A percentile compares a stretch with the other conserved stretches of the same genome.
Evolutionary conservation across 2,797 vertebrate genomes (phyloP).

Genomic region (Aselliscus stoliczkanus): DNA sequence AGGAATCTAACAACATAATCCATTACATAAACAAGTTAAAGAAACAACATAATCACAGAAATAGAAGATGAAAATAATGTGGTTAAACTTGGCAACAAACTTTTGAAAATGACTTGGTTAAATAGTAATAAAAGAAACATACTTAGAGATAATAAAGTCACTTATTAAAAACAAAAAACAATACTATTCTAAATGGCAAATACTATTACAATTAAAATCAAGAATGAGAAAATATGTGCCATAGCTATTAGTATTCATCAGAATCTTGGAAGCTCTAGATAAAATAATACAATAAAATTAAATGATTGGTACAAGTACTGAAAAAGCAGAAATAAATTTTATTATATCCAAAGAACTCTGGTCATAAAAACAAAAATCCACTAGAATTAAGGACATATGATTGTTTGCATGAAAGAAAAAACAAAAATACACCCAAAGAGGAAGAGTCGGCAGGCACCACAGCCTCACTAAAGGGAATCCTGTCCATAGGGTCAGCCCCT

Average conservation of each 20-base stretch:
- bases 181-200: neutral
- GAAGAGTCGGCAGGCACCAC: too few species aligned
- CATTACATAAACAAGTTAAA: neutral
- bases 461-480: too few species aligned
- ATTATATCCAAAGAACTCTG: neutral
- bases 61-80: neutral
- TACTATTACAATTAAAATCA: neutral
- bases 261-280: neutral
- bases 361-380: neutral
- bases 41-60: neutral
- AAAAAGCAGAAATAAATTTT: neutral
- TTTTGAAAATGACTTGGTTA: neutral
- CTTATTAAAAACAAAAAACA: neutral
- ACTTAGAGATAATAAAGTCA: neutral
- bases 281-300: neutral
- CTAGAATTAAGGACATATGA: neutral
- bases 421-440: neutral
- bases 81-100: neutral
- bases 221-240: neutral
- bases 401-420: neutral
- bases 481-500: too few species aligned
- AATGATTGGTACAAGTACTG: neutral
- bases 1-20: neutral
- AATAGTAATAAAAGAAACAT: neutral
- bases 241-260: neutral